These are phyloP conservation scores for Thymelicus lineola DNA, from an alignment of 2,888 invertebrate species.

Conservation along the genomic window DNA sequence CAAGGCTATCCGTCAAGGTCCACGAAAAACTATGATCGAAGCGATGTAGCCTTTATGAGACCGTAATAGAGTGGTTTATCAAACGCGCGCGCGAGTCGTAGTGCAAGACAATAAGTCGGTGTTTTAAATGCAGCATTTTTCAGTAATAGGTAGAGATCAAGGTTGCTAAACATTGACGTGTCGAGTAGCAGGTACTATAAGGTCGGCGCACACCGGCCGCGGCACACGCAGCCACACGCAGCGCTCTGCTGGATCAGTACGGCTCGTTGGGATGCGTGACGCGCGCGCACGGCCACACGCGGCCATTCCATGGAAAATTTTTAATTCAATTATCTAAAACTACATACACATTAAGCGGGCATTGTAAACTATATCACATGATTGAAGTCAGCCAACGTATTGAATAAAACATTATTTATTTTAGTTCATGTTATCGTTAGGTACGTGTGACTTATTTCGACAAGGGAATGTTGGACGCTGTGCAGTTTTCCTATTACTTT, in stretches of 20 bases:
- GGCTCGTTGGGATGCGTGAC: conserved; percentile 3
- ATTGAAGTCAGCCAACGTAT: too few species aligned
- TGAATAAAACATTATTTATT: too few species aligned
- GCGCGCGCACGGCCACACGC: not conserved
- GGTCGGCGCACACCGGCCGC: conserved; percentile 36
- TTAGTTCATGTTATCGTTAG: too few species aligned
- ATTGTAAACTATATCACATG: not conserved
- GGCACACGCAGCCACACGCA: conserved; percentile 30
- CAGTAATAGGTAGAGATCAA: conserved; percentile 83
- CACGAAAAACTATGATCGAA: conserved; percentile 54
- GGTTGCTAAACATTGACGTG: conserved; percentile 56
- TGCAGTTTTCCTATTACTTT: not conserved
- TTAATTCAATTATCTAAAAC: conserved; percentile 1
- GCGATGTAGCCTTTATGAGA: conserved; percentile 49
- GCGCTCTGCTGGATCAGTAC: conserved; percentile 18
- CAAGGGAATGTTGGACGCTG: too few species aligned
- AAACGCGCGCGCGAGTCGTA: conserved; percentile 43
- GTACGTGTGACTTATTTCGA: too few species aligned
- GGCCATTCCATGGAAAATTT: not conserved
- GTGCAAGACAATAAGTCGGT: conserved; percentile 76
- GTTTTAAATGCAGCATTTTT: conserved; percentile 81
- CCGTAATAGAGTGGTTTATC: conserved; percentile 55
- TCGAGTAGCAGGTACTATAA: conserved; percentile 39
- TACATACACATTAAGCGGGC: not conserved
- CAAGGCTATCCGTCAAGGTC: conserved; percentile 81